Base-by-base conservation (phyloP, 2,113 vertebrate species). In the Echinops telfairi region DNA sequence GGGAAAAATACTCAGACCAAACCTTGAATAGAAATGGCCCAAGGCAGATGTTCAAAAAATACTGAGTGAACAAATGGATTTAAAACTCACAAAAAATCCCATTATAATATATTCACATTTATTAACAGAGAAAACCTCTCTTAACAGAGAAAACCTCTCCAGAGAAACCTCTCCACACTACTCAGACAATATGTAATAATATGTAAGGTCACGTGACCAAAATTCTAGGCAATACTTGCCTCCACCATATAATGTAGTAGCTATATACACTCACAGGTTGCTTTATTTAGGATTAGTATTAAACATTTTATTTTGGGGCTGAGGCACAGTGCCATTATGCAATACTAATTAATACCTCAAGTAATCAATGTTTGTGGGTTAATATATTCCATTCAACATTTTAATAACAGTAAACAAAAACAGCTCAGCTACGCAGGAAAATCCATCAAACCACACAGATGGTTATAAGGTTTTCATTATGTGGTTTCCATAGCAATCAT, bases 401-500 rank as follows among this genome's bases (percentile, higher is more conserved):
- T 97, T 96, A 97, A 96, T 98, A 98, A 98, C 97, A 97, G 97
- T 98, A 98, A 98, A 98, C 98, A 98, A 98, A 98, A 98, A 89
- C 97, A 98, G 97, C 95, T 98, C 97, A 98, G 95, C 97, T 98
- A 97, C 97, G 96, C 97, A 97, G 97, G 96, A 97, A 96, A 98
- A 98, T 97, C 97, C 95, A 98, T 97, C 97, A 98, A 98, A 95
- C 95, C 96, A 97, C 97, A 98, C 98, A 98, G 98, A 98, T 98
- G 98, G 98, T 97, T 98, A 95, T 97, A 98, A 95, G 97, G 96
- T 98, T 98, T 98, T 98, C 98, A 98, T 98, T 98, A 98, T 97
- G 98, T 97, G 97, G 98, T 98, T 98, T 98, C 98, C 98, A 98
- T 98, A 98, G 98, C 98, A 98, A 98, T 98, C 98, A 98, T 98